Evolutionary conservation across 1,140 invertebrate species (phyloP), one percentile per base, ranked within the genome.

Genomic region (Drosophila pseudoananassae): DNA sequence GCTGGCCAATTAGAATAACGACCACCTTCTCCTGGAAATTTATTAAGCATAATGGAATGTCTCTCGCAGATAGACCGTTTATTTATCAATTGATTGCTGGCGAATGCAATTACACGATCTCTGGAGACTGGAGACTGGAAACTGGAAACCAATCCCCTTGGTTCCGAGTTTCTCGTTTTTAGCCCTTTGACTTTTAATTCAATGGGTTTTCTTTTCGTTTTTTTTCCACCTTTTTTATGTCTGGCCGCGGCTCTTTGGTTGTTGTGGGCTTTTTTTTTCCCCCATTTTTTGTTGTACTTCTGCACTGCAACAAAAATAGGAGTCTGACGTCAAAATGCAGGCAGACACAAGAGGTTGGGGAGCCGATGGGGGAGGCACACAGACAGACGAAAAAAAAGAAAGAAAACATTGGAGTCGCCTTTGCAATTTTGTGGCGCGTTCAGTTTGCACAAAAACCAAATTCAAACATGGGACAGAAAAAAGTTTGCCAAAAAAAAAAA

Each of bases 1-100:
- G 83, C 59, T 17, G 64, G 55, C 82, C 82, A 87, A 87, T 87
- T 87, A 87, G 78, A 87, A 87, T 87, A 87, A 85, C 83, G 75
- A 85, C 82, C 71, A 87, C 64, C 74, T 85, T 82, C 76, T 68
- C 59, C 38, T 40, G 69, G 60, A 66, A 76, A 87, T 84, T 85
- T 85, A 85, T 82, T 82, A 82, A 85, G 76, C 72, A 79, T 80
- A 76, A 76, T 80, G 61, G 58, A 84, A 76, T 76, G 81, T 75
- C 50, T 76, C 61, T 79, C 55, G 36, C 58, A 14, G 49, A 60
- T 25, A 27, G 56, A 72, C 46, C 61, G 72, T 76, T 75, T 70
- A 70, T 64, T 75, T 70, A 70, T 64, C 79, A 78, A 72, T 76
- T 77, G 71, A 72, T 76, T 70, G 71, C 64, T 54, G 65, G 76